Percentiles rank a stretch among this genome's conserved stretches.
Evolutionary conservation across 2,888 invertebrate genomes (phyloP).

Genomic region (Epinotia ramella): DNA sequence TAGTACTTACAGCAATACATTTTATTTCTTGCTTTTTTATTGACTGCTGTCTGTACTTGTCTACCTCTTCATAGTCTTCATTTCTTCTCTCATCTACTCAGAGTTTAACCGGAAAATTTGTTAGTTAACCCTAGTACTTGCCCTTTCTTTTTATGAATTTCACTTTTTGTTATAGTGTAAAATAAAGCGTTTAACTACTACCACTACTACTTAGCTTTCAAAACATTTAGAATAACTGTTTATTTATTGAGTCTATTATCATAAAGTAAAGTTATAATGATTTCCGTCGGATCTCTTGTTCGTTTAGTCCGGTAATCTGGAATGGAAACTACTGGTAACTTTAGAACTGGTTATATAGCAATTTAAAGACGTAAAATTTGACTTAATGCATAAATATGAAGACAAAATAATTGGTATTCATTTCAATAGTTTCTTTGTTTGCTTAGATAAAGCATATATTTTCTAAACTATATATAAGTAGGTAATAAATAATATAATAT

Average conservation of each 20-base stretch:
- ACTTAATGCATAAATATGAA: background rate
- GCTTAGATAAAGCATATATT: background rate
- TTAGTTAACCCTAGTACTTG: too few species aligned
- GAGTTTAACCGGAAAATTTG: too few species aligned
- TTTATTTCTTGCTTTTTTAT: conserved; percentile 9
- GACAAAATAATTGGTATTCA: background rate
- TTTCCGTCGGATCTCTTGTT: conserved; percentile 7
- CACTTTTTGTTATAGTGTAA: too few species aligned
- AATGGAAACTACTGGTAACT: background rate
- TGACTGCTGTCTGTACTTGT: background rate
- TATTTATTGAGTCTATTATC: background rate
- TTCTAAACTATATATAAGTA: too few species aligned
- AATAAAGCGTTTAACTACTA: too few species aligned
- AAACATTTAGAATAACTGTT: background rate
- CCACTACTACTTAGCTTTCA: background rate
- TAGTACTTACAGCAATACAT: conserved; percentile 3
- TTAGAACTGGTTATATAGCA: background rate
- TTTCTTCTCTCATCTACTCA: too few species aligned
- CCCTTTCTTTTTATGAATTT: too few species aligned
- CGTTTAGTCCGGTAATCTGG: background rate
- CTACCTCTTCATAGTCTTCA: too few species aligned
- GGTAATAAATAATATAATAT: background rate
- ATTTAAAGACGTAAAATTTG: background rate
- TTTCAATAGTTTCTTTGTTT: background rate
- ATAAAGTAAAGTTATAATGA: background rate